phyloP scores from a whole-genome alignment of 2,888 invertebrate species.

The Drosophila borborema region DNA sequence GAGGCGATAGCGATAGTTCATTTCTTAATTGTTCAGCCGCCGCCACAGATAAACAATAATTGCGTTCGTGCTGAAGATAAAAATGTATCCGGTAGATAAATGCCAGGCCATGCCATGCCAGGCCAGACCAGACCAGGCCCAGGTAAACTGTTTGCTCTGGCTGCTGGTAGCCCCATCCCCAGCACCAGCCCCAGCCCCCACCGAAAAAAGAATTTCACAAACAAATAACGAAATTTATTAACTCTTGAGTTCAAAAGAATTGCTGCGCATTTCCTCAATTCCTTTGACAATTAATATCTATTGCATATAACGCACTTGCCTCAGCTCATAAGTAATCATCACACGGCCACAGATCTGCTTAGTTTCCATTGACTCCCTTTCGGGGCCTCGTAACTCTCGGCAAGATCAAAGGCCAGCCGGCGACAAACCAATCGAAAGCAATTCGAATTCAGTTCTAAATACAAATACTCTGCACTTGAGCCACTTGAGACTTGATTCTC shows the following conservation, averaged over 20 bases:
- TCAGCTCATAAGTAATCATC: constrained; percentile 60
- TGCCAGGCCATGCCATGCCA: constrained; percentile 36
- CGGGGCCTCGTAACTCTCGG: constrained; percentile 48
- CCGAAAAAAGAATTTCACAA: constrained; percentile 61
- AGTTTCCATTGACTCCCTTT: constrained; percentile 46
- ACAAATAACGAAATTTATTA: constrained; percentile 74
- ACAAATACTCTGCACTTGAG: constrained; percentile 23
- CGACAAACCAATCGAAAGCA: constrained; percentile 50
- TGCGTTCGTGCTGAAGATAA: constrained; percentile 70
- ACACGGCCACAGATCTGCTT: constrained; percentile 48
- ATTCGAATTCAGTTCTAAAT: constrained; percentile 10
- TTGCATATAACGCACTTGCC: constrained; percentile 53
- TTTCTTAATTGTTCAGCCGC: constrained; percentile 73
- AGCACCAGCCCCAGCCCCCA: background rate
- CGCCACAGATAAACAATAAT: constrained; percentile 64
- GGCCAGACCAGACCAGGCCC: constrained; percentile 39
- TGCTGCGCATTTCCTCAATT: constrained; percentile 75
- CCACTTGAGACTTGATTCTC: constrained; percentile 50
- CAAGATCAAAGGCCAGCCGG: constrained; percentile 62
- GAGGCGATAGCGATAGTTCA: constrained; percentile 68
- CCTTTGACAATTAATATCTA: constrained; percentile 74
- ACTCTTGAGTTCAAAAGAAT: constrained; percentile 76
- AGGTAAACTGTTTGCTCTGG: constrained; percentile 60
- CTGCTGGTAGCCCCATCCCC: background rate
- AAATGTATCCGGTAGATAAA: constrained; percentile 79